phyloP scores from a whole-genome alignment of 30 jellyfish, hydroid and myxozoan species.

The Hydractinia symbiolongicarpus region DNA sequence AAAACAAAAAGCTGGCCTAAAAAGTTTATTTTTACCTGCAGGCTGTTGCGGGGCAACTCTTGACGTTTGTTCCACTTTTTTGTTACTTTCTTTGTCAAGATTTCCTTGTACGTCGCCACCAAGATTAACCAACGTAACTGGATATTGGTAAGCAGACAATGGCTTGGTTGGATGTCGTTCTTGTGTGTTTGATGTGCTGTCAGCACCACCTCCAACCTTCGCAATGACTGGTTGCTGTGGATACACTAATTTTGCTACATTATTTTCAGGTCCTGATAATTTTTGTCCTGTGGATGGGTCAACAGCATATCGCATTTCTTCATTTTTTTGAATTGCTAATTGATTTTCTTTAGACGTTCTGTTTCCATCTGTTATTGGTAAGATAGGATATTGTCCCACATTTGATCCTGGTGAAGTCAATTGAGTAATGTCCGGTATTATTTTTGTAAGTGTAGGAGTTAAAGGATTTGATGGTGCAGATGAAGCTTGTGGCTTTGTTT shows the following conservation, averaged over 20 bases:
- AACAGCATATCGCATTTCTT: neutral
- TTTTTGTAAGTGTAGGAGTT: too few species aligned
- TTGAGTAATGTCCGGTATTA: too few species aligned
- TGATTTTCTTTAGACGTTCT: too few species aligned
- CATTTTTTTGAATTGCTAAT: too few species aligned
- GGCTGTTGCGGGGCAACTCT: neutral
- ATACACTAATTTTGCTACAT: neutral
- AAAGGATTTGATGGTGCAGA: too few species aligned
- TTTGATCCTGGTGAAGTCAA: too few species aligned
- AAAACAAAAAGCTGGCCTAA: neutral
- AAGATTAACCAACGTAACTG: constrained; percentile 7
- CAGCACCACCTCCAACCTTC: neutral
- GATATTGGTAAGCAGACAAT: neutral
- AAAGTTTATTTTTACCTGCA: neutral
- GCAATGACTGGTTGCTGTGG: neutral
- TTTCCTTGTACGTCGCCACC: neutral
- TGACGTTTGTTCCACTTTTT: neutral
- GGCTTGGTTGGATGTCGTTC: neutral
- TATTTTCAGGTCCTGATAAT: neutral
- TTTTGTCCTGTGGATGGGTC: neutral
- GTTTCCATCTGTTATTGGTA: too few species aligned
- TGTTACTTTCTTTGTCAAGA: neutral
- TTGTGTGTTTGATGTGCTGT: neutral
- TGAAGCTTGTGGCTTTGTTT: too few species aligned
- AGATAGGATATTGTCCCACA: too few species aligned